These are phyloP conservation scores for Drosophila sturtevanti DNA, from an alignment of 1,140 invertebrate species.

Conservation along the genomic window DNA sequence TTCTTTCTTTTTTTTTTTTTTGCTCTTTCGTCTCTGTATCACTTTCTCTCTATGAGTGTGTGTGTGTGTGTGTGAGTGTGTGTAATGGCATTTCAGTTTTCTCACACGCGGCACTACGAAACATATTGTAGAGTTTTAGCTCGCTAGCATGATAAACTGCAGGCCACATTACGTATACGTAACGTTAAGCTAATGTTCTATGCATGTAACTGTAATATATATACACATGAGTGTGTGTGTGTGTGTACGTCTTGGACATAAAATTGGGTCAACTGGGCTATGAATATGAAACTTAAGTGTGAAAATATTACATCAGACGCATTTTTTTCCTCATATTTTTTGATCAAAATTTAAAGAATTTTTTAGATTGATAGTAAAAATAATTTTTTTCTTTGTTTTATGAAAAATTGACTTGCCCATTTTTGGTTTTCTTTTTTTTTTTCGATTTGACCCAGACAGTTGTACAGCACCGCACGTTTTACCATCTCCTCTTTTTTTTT, in stretches of 20 bases:
- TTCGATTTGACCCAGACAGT: neutral
- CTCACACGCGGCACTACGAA: constrained; percentile 16
- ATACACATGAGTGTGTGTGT: neutral
- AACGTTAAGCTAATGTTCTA: constrained; percentile 19
- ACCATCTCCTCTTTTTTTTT: neutral
- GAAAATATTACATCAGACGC: neutral
- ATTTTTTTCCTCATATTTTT: too few species aligned
- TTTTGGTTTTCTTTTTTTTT: neutral
- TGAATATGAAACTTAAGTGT: neutral
- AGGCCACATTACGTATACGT: constrained; percentile 39
- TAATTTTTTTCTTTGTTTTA: too few species aligned
- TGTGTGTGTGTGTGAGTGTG: constrained; percentile 8
- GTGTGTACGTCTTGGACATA: constrained; percentile 7
- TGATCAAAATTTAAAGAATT: too few species aligned
- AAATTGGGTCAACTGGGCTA: constrained; percentile 23
- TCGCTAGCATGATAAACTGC: constrained; percentile 24
- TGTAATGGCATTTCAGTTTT: constrained; percentile 33
- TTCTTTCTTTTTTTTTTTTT: neutral
- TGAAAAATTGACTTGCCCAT: too few species aligned
- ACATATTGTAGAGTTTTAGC: constrained; percentile 22
- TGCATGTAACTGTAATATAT: constrained; percentile 17
- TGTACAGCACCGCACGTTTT: neutral
- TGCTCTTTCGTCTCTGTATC: neutral
- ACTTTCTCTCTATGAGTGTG: neutral
- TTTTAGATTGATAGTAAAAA: too few species aligned